These are phyloP conservation scores for Nematopogon swammerdamellus DNA, from an alignment of 2,888 invertebrate species.

Conservation along the genomic window DNA sequence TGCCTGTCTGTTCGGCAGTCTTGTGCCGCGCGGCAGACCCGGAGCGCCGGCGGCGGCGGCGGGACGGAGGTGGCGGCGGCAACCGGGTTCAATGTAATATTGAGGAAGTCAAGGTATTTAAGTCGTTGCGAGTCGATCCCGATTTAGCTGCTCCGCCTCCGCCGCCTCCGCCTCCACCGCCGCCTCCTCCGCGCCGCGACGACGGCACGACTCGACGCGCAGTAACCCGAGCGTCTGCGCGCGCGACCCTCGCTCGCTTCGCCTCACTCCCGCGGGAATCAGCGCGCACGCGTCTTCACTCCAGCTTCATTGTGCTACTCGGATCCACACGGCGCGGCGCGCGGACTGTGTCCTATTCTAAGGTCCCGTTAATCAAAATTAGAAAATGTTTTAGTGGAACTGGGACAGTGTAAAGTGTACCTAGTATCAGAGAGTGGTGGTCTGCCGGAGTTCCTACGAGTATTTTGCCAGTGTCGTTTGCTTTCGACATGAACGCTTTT, in stretches of 20 bases:
- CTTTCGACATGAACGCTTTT: too few relatives aligned
- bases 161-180: constrained; percentile 17
- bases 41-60: too few relatives aligned
- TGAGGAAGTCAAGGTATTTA: constrained; percentile 59
- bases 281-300: too few relatives aligned
- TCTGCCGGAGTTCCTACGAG: too few relatives aligned
- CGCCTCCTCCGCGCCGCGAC: constrained; percentile 37
- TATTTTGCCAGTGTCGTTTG: too few relatives aligned
- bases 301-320: too few relatives aligned
- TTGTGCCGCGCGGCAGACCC: constrained; percentile 25
- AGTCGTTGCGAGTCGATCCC: constrained; percentile 54
- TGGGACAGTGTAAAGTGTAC: too few relatives aligned
- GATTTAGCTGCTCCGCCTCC: constrained; percentile 55
- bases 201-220: constrained; percentile 10
- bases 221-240: constrained; percentile 49
- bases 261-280: constrained; percentile 21
- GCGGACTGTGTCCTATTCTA: too few relatives aligned
- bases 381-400: too few relatives aligned
- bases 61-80: neutral
- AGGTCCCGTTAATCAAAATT: too few relatives aligned
- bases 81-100: constrained; percentile 53
- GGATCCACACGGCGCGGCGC: too few relatives aligned
- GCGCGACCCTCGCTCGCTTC: constrained; percentile 43
- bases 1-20: constrained; percentile 40
- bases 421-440: too few relatives aligned